phyloP scores from a whole-genome alignment of 2,113 vertebrate genomes.

The Candoia aspera region DNA sequence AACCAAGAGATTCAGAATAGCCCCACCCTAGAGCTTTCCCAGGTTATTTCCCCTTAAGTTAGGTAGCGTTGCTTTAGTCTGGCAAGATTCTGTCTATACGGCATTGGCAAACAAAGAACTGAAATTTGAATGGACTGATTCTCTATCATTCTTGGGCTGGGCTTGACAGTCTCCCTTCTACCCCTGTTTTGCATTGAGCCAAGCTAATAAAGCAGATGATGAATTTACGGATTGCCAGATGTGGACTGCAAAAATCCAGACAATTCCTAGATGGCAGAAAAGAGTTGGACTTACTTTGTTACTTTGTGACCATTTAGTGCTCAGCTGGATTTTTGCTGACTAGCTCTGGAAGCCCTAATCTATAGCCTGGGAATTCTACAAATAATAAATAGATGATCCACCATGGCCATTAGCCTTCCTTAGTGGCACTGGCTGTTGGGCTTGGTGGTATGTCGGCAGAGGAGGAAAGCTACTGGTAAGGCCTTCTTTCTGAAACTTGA shows the following conservation, averaged over 20 bases:
- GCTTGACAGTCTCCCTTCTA: not conserved
- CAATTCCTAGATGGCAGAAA: not conserved
- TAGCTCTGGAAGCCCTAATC: not conserved
- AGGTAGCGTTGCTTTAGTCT: too few relatives aligned
- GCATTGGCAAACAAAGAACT: too few relatives aligned
- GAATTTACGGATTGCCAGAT: not conserved
- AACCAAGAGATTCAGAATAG: too few relatives aligned
- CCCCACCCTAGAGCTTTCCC: too few relatives aligned
- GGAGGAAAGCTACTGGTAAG: not conserved
- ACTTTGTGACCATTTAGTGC: not conserved
- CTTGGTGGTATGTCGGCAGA: not conserved
- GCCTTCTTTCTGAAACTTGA: too few relatives aligned
- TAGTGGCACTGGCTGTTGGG: too few relatives aligned
- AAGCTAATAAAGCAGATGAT: not conserved
- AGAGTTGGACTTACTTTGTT: not conserved
- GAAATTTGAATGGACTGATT: too few relatives aligned
- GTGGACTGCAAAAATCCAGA: not conserved
- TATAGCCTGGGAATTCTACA: conserved; percentile 3
- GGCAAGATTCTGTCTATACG: too few relatives aligned
- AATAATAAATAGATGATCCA: not conserved
- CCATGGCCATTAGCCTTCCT: not conserved
- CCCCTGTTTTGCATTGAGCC: not conserved
- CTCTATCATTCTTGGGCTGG: too few relatives aligned
- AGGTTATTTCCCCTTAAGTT: too few relatives aligned
- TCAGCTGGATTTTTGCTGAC: not conserved